A percentile compares a stretch with the other conserved stretches of the same genome.
These are phyloP conservation scores for Pseudotriccus pelzelni DNA, from an alignment of 2,797 vertebrate species.

Conservation along the genomic window DNA sequence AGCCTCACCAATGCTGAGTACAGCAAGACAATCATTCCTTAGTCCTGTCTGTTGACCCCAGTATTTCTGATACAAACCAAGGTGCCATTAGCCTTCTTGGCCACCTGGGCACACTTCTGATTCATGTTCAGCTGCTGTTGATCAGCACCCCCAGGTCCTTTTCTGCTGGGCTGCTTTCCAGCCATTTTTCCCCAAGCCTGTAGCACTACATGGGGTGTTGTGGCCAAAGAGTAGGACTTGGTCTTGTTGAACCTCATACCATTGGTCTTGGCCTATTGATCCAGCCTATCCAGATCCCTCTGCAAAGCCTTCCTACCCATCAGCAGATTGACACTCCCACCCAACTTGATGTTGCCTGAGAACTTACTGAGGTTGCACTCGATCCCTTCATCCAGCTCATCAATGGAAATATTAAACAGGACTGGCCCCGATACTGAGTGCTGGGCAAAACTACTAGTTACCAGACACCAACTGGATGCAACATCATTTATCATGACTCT, in stretches of 20 bases:
- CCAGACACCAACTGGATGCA: not conserved
- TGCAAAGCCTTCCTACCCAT: not conserved
- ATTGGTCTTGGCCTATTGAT: not conserved
- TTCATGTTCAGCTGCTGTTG: not conserved
- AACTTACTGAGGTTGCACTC: not conserved
- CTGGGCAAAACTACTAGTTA: not conserved
- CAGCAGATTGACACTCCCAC: not conserved
- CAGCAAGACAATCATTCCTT: not conserved
- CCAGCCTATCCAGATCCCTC: not conserved
- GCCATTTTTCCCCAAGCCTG: not conserved
- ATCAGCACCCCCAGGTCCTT: not conserved
- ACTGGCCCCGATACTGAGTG: not conserved
- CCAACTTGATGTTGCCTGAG: fast-evolving
- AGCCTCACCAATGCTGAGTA: fast-evolving
- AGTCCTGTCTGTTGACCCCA: not conserved
- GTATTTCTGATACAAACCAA: not conserved
- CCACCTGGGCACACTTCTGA: not conserved
- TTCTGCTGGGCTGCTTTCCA: not conserved
- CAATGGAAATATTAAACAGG: not conserved
- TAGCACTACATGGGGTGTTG: not conserved
- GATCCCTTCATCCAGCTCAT: not conserved
- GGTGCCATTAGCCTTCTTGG: not conserved
- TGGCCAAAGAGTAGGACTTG: not conserved
- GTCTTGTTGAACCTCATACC: not conserved
- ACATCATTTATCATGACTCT: not conserved